Base-by-base conservation (phyloP, 2,888 invertebrate genomes). In the Hydraecia micacea region DNA sequence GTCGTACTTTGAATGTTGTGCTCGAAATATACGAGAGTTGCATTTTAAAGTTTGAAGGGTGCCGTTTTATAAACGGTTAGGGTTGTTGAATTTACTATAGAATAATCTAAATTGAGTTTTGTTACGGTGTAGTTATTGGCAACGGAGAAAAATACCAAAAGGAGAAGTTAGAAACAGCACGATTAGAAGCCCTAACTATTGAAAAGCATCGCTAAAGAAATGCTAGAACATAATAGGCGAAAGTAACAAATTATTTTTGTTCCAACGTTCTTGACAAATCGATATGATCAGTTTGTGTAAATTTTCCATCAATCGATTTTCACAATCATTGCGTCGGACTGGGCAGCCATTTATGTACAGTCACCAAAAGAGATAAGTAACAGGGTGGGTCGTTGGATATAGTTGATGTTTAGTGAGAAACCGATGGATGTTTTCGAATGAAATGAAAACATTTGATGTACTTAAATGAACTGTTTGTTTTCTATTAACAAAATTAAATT, bases 271-370 rank as follows among this genome's bases (percentile, higher is more conserved):
- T 58, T 28, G 62, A 78, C 28, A 62, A 77, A 71, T 78, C 73
- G 32, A 81, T 78, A 49, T n/a, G 67, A 73, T 52, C 55, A 39
- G 28, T 79, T 71, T 67, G 70, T 71, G 66, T 70, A 73, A 73
- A 78, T 52, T 72, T 81, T 79, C 79, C 79, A 69, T 49, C 63
- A 65, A 82, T 79, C 79, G 71, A 82, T 75, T 72, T 55, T 28
- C 75, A 65, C 70, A 82, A 79, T 71, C 42, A 72, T 68, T 68
- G 67, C 52, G 39, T 28, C 15, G 49, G 42, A 67, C 55, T 28
- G 70, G 70, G 15, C 62, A 28, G 65, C 52, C 18, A 39, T 67
- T 72, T 42, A 25, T 52, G 32, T 32, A 32, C 32, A 32, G 32
- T 32, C 32, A 32, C 32, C 32, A 32, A 32, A 32, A 32, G 32